Conservation (phyloP, 2,113 vertebrate genomes). For the Piprites chloris region DNA sequence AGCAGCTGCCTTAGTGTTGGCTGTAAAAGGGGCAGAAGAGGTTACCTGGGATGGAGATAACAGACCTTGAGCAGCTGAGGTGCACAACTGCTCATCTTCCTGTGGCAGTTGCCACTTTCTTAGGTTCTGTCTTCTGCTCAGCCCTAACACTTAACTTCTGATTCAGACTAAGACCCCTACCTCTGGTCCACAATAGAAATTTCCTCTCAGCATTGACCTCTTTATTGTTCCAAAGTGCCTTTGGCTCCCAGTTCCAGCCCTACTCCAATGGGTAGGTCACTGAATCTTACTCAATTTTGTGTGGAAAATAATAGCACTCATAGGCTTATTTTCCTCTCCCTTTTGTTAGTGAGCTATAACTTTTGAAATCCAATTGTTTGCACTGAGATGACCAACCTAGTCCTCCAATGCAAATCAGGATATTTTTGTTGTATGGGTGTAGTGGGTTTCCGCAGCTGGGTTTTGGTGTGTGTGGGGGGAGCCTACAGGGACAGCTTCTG, state of each 20-base stretch:
- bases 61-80: not conserved
- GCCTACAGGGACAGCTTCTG: too few relatives aligned
- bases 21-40: not conserved
- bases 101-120: accelerated
- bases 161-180: accelerated
- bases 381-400: not conserved
- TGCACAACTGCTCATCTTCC: not conserved
- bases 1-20: not conserved
- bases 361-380: not conserved
- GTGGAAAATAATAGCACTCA: not conserved
- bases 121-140: not conserved
- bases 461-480: too few relatives aligned
- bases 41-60: not conserved
- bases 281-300: not conserved
- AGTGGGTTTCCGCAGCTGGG: too few relatives aligned
- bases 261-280: not conserved
- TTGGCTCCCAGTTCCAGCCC: not conserved
- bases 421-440: not conserved
- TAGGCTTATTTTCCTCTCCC: not conserved
- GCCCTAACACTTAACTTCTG: not conserved
- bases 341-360: not conserved
- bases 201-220: not conserved
- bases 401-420: not conserved
- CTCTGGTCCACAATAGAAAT: not conserved
- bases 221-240: not conserved